These are phyloP conservation scores for Orbicella faveolata DNA, from an alignment of 64 coral and sea anemone species.

Conservation along the genomic window DNA sequence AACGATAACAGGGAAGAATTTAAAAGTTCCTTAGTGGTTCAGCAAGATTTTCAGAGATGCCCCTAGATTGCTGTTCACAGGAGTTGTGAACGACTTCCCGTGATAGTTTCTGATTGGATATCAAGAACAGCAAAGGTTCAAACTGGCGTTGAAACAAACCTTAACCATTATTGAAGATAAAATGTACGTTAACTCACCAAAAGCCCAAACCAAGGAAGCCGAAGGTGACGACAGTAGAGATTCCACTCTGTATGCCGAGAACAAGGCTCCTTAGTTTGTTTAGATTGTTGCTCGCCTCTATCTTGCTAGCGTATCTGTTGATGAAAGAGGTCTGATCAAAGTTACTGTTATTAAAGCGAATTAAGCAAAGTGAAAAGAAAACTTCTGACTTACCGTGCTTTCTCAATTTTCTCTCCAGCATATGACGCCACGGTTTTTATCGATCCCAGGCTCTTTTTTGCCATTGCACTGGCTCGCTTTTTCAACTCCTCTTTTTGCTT, in stretches of 20 bases:
- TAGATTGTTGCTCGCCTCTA: constrained; percentile 46
- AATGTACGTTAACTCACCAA: constrained; percentile 55
- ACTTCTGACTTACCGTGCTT: constrained; percentile 43
- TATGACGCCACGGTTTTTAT: constrained; percentile 86
- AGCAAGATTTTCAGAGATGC: too few species aligned
- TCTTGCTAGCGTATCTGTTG: background rate
- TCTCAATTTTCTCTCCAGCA: constrained; percentile 73
- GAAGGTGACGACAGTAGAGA: constrained; percentile 69
- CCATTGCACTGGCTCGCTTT: constrained; percentile 41
- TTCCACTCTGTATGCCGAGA: constrained; percentile 60
- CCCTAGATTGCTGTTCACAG: too few species aligned
- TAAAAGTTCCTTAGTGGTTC: too few species aligned
- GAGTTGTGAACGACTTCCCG: too few species aligned
- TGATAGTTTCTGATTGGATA: too few species aligned
- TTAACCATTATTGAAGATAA: too few species aligned
- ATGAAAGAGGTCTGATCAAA: background rate
- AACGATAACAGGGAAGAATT: too few species aligned
- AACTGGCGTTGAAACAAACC: too few species aligned
- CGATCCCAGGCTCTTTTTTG: constrained; percentile 48
- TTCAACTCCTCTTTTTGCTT: constrained; percentile 48
- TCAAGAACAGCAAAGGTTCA: too few species aligned
- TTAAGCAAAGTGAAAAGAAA: background rate
- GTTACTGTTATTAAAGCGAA: too few species aligned
- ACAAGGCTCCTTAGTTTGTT: constrained; percentile 81
- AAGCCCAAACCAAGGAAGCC: constrained; percentile 89